A percentile compares a stretch with the other conserved stretches of the same genome.
Evolutionary conservation across 2,888 invertebrate species (phyloP).

Genomic region (Harpalus rufipes): DNA sequence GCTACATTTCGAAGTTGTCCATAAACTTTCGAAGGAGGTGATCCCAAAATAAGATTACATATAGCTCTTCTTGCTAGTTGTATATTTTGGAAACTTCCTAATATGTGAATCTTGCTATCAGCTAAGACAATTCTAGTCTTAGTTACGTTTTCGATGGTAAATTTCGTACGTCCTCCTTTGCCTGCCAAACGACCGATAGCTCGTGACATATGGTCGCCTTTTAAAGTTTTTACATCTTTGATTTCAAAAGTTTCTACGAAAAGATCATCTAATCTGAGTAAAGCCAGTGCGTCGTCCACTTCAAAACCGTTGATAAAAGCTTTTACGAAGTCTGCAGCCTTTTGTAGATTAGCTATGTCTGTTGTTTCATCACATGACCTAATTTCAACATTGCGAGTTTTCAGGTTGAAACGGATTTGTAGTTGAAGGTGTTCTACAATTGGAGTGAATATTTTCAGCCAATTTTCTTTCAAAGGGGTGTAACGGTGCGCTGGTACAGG

Average conservation of each 20-base stretch:
- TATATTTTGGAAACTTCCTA: slow-evolving; percentile 98
- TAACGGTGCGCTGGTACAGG: slow-evolving; percentile 96
- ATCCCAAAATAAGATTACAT: slow-evolving; percentile 97
- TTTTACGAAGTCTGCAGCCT: slow-evolving; percentile 98
- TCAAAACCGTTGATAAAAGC: slow-evolving; percentile 98
- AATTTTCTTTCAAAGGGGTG: slow-evolving; percentile 95
- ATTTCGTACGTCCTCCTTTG: slow-evolving; percentile 97
- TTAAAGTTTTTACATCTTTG: slow-evolving; percentile 95
- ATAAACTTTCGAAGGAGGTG: slow-evolving; percentile 98
- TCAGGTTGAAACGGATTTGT: slow-evolving; percentile 96
- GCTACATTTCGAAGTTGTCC: slow-evolving; percentile 95
- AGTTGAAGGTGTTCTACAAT: slow-evolving; percentile 96
- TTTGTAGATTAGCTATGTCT: slow-evolving; percentile 95
- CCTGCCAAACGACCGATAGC: slow-evolving; percentile 99
- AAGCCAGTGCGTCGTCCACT: slow-evolving; percentile 96
- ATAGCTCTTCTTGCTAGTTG: slow-evolving; percentile 95
- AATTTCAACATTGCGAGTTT: slow-evolving; percentile 93
- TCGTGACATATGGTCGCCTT: slow-evolving; percentile 96
- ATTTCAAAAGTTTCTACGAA: slow-evolving; percentile 98
- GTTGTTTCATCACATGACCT: slow-evolving; percentile 84
- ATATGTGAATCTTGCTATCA: slow-evolving; percentile 96
- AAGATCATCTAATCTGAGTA: slow-evolving; percentile 96
- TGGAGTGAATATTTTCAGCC: slow-evolving; percentile 98
- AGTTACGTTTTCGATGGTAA: slow-evolving; percentile 99
- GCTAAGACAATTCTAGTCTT: slow-evolving; percentile 98